Evolutionary conservation across 2,113 vertebrate genomes (phyloP).

Genomic region (Istiophorus platypterus): DNA sequence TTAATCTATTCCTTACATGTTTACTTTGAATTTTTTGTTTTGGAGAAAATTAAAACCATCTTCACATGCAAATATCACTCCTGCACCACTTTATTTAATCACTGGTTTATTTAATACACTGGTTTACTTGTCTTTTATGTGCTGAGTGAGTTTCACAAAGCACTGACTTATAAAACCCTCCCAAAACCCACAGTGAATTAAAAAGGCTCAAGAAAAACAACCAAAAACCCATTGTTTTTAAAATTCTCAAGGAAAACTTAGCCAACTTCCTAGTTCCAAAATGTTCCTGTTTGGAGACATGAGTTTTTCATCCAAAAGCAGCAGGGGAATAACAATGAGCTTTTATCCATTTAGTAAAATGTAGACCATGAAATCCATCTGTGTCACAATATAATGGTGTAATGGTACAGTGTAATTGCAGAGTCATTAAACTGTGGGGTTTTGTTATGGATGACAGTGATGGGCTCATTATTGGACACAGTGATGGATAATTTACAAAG

Average conservation of each 20-base stretch:
- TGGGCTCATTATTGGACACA: conserved; percentile 19
- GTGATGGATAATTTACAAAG: conserved; percentile 19
- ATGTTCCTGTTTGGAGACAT: background rate
- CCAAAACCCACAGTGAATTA: background rate
- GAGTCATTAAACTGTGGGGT: background rate
- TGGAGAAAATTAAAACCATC: too few relatives aligned
- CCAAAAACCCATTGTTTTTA: background rate
- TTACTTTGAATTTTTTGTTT: too few relatives aligned
- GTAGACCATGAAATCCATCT: conserved; percentile 15
- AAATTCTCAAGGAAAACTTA: background rate
- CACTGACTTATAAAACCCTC: background rate
- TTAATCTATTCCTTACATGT: too few relatives aligned
- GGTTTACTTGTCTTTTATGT: too few relatives aligned
- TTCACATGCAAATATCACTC: too few relatives aligned
- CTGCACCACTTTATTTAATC: too few relatives aligned
- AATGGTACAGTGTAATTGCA: conserved; percentile 39
- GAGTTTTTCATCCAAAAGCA: background rate
- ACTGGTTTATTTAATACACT: too few relatives aligned
- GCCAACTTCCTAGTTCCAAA: background rate
- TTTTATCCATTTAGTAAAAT: conserved; percentile 11
- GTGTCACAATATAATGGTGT: conserved; percentile 27
- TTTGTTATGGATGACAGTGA: conserved; percentile 34
- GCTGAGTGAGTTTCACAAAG: too few relatives aligned
- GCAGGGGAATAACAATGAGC: conserved; percentile 16
- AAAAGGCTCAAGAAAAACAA: background rate